Evolutionary conservation across 2,797 vertebrate genomes (phyloP), one percentile per base, ranked within the genome.

Genomic region (Saxicola maurus): DNA sequence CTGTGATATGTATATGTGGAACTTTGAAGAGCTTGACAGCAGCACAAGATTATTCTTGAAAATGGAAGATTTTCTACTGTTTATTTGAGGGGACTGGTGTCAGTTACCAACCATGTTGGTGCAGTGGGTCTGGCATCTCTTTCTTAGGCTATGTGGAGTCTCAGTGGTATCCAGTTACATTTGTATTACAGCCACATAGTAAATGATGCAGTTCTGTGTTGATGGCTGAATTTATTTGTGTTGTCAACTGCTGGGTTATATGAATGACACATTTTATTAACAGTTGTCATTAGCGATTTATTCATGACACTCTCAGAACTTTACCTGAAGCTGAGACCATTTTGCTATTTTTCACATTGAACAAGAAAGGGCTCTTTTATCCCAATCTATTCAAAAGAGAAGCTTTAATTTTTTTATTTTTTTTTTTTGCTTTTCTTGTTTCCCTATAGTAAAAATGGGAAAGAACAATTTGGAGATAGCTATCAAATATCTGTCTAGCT

Each of bases 281-380:
- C 14, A 31, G 11, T 38, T 84, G 45, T 65, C 74, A 48, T 49
- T 53, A 76, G 82, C 72, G 65, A 28, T 90, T 45, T 77, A 17
- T 82, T 67, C 40, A 18, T 4, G 1, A 57, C 74, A 11, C 28
- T 62, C 25, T 75, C 51, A 55, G 78, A 92, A 53, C 48, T 89
- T 68, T 59, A 89, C 59, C 59, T 92, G 79, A 75, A 87, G 76
- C 88, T 60, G 72, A 86, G 62, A 82, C 49, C 16, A 8, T 68
- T 89, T 87, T 69, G 48, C 4, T 7, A 31, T 65, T 82, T 82
- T 66, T 72, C 69, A 56, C 21, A 11, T 5, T 38, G 76, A 77
- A 45, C 78, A 75, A 85, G 65, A 77, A 92, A 91, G 82, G 86
- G 76, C 43, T 89, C 76, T 76, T 89, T 75, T 51, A 66, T 78